Evolutionary conservation across 1,140 invertebrate species (phyloP), one percentile per base, ranked within the genome.

Genomic region (Arion vulgaris): DNA sequence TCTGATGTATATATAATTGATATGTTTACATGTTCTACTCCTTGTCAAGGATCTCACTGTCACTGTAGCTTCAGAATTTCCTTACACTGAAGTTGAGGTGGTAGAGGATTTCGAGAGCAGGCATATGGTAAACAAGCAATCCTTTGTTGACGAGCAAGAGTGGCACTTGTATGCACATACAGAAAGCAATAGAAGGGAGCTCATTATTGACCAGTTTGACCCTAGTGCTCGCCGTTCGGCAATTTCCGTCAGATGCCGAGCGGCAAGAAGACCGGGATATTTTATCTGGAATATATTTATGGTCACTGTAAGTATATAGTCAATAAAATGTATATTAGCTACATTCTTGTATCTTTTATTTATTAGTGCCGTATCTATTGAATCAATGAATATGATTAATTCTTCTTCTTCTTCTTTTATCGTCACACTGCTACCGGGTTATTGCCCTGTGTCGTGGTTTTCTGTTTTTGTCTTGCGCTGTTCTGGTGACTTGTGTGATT

Each of bases 271-370:
- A n/a, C 91, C 90, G 2, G 91, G 89, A 13, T 92, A 92, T 86
- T 92, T 92, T 85, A 89, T 92, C 26, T 92, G 91, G 91, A 92
- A 92, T 87, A 92, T 92, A 83, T 92, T 92, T 83, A 88, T 92
- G 86, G 89, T 92, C 38, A 92, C 91, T 83, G 92, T 92, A 88
- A 88, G 89, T 87, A 17, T 72, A 36, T 26, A n/a, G n/a, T n/a
- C n/a, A n/a, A n/a, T n/a, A n/a, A n/a, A n/a, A n/a, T n/a, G n/a
- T n/a, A n/a, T n/a, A n/a, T 13, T n/a, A n/a, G n/a, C n/a, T n/a
- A n/a, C n/a, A 57, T 17, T n/a, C 15, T 17, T 15, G 53, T 17
- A 57, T n/a, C n/a, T n/a, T n/a, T n/a, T n/a, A n/a, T n/a, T n/a
- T n/a, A n/a, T n/a, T n/a, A n/a, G n/a, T n/a, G n/a, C n/a, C n/a